Percentiles rank a stretch among this genome's conserved stretches.
Conservation (phyloP, 2,113 vertebrate genomes). For the Hypocryptadius cinnamomeus region DNA sequence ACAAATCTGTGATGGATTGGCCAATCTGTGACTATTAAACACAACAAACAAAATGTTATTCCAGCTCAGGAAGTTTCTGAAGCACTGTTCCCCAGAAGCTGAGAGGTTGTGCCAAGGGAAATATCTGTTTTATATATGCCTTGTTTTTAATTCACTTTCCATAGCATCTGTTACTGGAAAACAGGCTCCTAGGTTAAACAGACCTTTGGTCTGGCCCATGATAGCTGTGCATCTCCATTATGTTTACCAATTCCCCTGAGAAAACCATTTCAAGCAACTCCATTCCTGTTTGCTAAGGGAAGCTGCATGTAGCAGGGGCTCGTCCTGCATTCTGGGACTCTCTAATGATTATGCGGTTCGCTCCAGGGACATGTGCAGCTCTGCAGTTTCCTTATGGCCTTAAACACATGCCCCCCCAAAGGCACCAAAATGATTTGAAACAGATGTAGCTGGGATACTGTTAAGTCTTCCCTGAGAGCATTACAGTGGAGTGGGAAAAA, state of each 20-base stretch:
- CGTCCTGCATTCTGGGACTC: neutral
- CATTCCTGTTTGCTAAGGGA: neutral
- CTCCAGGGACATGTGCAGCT: neutral
- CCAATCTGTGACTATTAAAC: neutral
- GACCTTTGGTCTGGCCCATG: neutral
- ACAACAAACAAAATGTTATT: neutral
- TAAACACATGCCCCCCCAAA: neutral
- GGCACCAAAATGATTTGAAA: neutral
- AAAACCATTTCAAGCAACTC: neutral
- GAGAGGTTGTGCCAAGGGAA: neutral
- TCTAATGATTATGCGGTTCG: neutral
- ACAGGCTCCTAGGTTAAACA: conserved; percentile 10
- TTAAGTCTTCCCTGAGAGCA: neutral
- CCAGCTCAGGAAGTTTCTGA: conserved; percentile 7
- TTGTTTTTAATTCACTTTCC: conserved; percentile 43
- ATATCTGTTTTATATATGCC: conserved; percentile 17
- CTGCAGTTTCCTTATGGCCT: neutral
- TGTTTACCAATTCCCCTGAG: neutral
- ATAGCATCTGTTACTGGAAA: conserved; percentile 31
- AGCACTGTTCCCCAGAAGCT: neutral
- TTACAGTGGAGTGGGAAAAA: neutral
- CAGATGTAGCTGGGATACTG: neutral
- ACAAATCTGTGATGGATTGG: neutral
- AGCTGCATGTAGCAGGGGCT: neutral
- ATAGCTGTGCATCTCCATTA: neutral